Evolutionary conservation across 2,113 vertebrate genomes (phyloP).

Genomic region (Chelonoidis abingdonii): DNA sequence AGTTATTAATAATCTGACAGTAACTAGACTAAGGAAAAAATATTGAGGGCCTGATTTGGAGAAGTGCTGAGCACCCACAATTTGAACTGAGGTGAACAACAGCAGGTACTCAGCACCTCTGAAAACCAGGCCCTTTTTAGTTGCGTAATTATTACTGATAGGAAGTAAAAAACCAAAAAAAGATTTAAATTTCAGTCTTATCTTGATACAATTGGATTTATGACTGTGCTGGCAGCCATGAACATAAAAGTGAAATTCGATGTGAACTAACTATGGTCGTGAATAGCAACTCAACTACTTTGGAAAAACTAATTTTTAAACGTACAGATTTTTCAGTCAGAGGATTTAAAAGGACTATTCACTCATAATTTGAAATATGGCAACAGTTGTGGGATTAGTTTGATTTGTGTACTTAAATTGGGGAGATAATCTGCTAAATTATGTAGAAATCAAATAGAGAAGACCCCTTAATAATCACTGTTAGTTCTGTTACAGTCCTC

Average conservation of each 20-base stretch:
- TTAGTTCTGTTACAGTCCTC: not conserved
- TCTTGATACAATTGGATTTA: not conserved
- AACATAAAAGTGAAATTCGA: conserved; percentile 94
- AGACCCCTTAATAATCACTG: not conserved
- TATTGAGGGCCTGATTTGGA: not conserved
- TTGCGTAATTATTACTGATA: not conserved
- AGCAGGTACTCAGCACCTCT: no score
- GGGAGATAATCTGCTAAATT: not conserved
- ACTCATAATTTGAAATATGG: not conserved
- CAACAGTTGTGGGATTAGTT: not conserved
- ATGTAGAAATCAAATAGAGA: not conserved
- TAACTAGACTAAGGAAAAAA: not conserved
- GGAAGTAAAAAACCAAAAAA: not conserved
- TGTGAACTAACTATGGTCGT: conserved; percentile 61
- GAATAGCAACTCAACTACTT: not conserved
- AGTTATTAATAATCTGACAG: not conserved
- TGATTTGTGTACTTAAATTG: not conserved
- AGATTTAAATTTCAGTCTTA: not conserved
- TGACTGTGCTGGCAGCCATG: conserved; percentile 96
- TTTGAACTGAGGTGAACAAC: not conserved
- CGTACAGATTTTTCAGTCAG: not conserved
- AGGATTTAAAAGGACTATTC: not conserved
- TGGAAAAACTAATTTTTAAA: not conserved
- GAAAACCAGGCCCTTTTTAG: not conserved
- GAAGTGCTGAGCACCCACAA: not conserved